Conservation (phyloP, 2,888 invertebrate genomes). For the Mythimna loreyi region DNA sequence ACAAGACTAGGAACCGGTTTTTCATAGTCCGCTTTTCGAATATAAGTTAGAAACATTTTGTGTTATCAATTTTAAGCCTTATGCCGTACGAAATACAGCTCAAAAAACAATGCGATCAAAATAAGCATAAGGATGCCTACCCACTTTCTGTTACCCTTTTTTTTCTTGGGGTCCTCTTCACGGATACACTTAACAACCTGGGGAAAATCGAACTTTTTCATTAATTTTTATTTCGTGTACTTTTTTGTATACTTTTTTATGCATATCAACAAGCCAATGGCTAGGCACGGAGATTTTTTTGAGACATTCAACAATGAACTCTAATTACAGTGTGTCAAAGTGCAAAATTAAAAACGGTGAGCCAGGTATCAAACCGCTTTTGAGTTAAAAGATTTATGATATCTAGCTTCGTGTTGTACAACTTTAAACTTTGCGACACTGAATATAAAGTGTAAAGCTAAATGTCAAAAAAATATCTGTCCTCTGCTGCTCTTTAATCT, state of each 20-base stretch:
- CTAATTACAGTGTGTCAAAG: neutral
- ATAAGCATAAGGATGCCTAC: slow-evolving; percentile 42
- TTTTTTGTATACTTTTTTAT: neutral
- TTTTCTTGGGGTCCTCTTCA: slow-evolving; percentile 44
- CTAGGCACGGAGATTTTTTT: neutral
- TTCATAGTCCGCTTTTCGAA: slow-evolving; percentile 6
- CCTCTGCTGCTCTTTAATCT: neutral
- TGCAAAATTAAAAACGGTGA: neutral
- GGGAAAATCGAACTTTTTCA: slow-evolving; percentile 28
- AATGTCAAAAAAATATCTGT: neutral
- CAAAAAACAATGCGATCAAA: slow-evolving; percentile 38
- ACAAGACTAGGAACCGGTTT: slow-evolving; percentile 1
- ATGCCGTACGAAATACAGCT: slow-evolving; percentile 11
- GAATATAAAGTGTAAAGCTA: neutral
- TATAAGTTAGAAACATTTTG: slow-evolving; percentile 32
- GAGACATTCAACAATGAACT: neutral
- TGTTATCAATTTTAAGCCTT: slow-evolving; percentile 35
- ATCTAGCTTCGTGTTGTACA: neutral
- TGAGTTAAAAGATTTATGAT: neutral
- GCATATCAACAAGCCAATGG: neutral
- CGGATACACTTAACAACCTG: slow-evolving; percentile 45
- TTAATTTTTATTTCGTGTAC: slow-evolving; percentile 16
- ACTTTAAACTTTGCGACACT: neutral
- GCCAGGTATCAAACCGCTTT: neutral
- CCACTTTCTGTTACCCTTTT: slow-evolving; percentile 25